These are phyloP conservation scores for Protobothrops mucrosquamatus DNA, from an alignment of 2,113 vertebrate species.

Conservation along the genomic window DNA sequence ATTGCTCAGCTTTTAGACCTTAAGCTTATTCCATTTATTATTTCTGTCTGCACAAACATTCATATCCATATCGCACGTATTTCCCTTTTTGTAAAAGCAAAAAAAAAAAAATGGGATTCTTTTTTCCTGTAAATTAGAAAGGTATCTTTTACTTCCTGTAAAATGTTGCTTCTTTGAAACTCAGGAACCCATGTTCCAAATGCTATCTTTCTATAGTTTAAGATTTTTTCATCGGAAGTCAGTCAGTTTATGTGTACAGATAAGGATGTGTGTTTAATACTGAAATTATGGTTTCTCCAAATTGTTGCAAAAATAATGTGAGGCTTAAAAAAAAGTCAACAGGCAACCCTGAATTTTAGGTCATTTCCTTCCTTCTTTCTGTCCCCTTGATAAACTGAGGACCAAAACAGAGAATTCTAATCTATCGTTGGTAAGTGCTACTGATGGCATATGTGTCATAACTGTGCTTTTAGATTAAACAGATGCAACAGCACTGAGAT, in stretches of 20 bases:
- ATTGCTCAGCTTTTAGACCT: background rate
- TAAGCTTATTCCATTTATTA: background rate
- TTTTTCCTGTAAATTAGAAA: background rate
- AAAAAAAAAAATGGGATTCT: too few relatives aligned
- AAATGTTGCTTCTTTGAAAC: background rate
- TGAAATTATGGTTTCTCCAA: background rate
- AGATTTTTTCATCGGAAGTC: background rate
- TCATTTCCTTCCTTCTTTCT: background rate
- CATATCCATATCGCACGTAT: background rate
- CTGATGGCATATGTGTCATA: constrained; percentile 30
- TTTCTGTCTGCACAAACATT: background rate
- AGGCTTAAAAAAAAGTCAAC: background rate
- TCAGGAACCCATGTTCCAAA: background rate
- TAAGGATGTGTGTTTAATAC: background rate
- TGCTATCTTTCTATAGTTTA: background rate
- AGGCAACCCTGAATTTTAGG: background rate
- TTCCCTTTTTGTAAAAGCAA: background rate
- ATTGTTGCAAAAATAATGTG: background rate
- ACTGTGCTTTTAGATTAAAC: constrained; percentile 35
- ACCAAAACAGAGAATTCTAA: constrained; percentile 21
- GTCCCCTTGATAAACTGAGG: background rate
- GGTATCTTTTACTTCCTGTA: background rate
- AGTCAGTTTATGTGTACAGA: background rate
- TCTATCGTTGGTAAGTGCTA: constrained; percentile 26
- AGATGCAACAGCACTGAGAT: constrained; percentile 45